phyloP scores from a whole-genome alignment of 37 sponge, comb jelly and placozoan genomes.

The Oopsacas minuta region DNA sequence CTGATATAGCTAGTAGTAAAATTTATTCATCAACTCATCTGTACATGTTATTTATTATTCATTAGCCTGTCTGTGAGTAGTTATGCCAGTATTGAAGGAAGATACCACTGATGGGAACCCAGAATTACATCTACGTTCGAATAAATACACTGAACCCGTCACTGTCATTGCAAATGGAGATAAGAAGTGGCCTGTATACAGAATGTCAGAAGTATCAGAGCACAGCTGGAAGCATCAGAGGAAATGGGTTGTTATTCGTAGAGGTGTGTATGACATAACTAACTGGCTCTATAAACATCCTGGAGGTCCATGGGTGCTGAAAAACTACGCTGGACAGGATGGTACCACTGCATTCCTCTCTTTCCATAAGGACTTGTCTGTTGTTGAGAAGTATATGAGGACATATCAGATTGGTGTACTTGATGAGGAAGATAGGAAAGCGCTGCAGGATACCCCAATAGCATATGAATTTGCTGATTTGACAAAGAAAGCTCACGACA shows the following conservation, averaged over 20 bases:
- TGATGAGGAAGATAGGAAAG: conserved; percentile 28
- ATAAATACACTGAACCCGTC: background rate
- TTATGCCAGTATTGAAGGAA: background rate
- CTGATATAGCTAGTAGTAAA: no score
- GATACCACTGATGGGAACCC: no score
- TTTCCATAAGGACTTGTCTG: conserved; percentile 48
- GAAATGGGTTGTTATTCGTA: conserved; percentile 49
- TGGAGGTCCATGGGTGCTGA: conserved; percentile 36
- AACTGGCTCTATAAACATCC: conserved; percentile 52
- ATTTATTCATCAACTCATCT: no score
- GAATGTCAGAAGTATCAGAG: conserved; percentile 32
- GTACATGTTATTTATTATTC: no score
- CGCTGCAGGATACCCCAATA: conserved; percentile 19
- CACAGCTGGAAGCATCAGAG: conserved; percentile 40
- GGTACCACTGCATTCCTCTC: conserved; percentile 55
- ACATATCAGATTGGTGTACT: conserved; percentile 38
- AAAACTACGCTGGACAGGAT: conserved; percentile 65
- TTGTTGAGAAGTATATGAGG: conserved; percentile 37
- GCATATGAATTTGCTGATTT: background rate
- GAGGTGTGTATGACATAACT: conserved; percentile 62
- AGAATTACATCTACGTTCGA: no score
- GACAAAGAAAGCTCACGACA: background rate
- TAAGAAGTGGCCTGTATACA: background rate
- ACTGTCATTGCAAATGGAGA: background rate
- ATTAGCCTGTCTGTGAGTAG: no score